Evolutionary conservation across 2,888 invertebrate genomes (phyloP).

Genomic region (Hedya salicella): DNA sequence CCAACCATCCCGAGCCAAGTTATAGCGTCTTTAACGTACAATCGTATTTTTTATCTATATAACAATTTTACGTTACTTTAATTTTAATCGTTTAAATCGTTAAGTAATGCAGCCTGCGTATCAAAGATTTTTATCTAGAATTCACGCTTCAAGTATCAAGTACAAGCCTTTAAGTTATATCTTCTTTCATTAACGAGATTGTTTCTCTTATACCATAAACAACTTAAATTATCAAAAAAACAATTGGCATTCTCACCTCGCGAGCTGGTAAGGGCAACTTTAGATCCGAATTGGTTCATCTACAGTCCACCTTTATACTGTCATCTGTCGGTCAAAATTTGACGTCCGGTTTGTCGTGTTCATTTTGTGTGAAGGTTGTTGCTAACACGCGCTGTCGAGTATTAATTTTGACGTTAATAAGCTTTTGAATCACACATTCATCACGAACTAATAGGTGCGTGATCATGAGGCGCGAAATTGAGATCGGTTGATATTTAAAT

Average conservation of each 20-base stretch:
- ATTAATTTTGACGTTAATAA: slow-evolving; percentile 30
- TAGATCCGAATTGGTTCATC: slow-evolving; percentile 51
- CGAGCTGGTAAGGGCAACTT: slow-evolving; percentile 62
- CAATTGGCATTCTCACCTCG: slow-evolving; percentile 49
- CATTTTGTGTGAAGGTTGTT: slow-evolving; percentile 60
- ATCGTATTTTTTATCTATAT: background rate
- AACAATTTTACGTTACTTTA: background rate
- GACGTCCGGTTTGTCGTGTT: slow-evolving; percentile 58
- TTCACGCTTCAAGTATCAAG: slow-evolving; percentile 31
- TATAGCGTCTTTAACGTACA: background rate
- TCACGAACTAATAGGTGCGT: slow-evolving; percentile 21
- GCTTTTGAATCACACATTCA: slow-evolving; percentile 29
- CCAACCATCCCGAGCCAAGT: no score
- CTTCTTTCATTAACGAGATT: slow-evolving; percentile 16
- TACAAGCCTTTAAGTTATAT: slow-evolving; percentile 12
- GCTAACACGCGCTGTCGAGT: slow-evolving; percentile 52
- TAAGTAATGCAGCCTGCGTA: slow-evolving; percentile 24
- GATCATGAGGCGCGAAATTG: slow-evolving; percentile 20
- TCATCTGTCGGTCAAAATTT: slow-evolving; percentile 56
- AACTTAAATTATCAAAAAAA: slow-evolving; percentile 53
- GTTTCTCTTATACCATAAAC: slow-evolving; percentile 49
- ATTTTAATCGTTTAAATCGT: slow-evolving; percentile 25
- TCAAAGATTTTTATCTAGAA: slow-evolving; percentile 25
- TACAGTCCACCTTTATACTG: slow-evolving; percentile 46
- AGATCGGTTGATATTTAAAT: background rate